phyloP scores from a whole-genome alignment of 37 sponge, comb jelly and placozoan species.

The Eunapius fragilis region DNA sequence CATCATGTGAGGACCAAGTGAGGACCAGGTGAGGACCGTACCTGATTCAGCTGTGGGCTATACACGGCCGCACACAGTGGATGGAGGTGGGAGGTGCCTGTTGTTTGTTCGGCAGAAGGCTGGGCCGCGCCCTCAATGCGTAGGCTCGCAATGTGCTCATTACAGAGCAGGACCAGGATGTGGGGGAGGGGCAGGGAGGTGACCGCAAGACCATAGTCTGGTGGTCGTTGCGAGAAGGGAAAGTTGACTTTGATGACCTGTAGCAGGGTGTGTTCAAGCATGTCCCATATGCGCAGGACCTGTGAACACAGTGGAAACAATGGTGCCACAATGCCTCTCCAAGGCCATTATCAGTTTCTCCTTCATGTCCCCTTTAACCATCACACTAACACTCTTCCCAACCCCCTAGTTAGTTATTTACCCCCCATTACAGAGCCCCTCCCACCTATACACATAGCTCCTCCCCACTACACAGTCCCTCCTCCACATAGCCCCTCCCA shows the following conservation, averaged over 20 bases:
- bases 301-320: background rate
- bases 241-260: constrained; percentile 81
- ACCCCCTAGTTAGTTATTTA: too few species aligned
- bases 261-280: constrained; percentile 79
- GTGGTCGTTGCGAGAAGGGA: constrained; percentile 82
- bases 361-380: too few species aligned
- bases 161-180: constrained; percentile 67
- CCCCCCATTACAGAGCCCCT: too few species aligned
- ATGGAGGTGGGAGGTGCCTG: constrained; percentile 26
- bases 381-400: too few species aligned
- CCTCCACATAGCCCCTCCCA: too few species aligned
- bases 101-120: background rate
- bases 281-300: constrained; percentile 82
- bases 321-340: too few species aligned
- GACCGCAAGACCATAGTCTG: constrained; percentile 73
- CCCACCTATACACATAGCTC: background rate
- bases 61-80: constrained; percentile 69
- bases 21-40: background rate
- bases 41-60: constrained; percentile 48
- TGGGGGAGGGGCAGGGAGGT: constrained; percentile 32
- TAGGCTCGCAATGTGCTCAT: constrained; percentile 80
- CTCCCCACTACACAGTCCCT: too few species aligned
- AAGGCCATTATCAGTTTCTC: too few species aligned
- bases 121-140: constrained; percentile 28
- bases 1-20: too few species aligned